Conservation (phyloP, 2,797 vertebrate species). For the Moxostoma hubbsi region DNA sequence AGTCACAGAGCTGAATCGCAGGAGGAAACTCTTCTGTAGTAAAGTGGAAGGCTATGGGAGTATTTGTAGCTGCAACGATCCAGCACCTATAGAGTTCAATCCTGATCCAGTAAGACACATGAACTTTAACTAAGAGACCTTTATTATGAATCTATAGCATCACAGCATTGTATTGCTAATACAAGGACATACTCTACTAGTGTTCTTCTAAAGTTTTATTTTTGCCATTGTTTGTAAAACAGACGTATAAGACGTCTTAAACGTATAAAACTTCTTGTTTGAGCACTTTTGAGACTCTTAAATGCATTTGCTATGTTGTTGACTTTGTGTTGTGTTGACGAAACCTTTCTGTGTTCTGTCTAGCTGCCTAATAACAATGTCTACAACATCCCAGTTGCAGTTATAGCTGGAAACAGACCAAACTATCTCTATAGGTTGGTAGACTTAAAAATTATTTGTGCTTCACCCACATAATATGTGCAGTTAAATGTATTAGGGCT, state of each 20-base stretch:
- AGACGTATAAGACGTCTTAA: too few relatives aligned
- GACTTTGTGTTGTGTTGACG: not conserved
- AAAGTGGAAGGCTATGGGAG: constrained; percentile 98
- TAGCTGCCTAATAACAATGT: constrained; percentile 90
- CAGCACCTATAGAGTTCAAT: constrained; percentile 95
- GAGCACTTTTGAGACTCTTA: too few relatives aligned
- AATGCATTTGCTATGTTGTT: not conserved
- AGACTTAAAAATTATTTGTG: not conserved
- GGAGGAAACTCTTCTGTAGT: constrained; percentile 92
- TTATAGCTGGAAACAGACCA: constrained; percentile 96
- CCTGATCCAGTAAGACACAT: constrained; percentile 86
- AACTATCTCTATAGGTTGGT: constrained; percentile 96
- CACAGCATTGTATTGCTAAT: too few relatives aligned
- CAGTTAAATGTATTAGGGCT: not conserved
- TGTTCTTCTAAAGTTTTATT: too few relatives aligned
- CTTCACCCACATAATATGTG: not conserved
- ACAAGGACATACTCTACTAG: too few relatives aligned
- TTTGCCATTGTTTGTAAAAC: too few relatives aligned
- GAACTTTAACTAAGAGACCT: not conserved
- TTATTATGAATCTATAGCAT: too few relatives aligned
- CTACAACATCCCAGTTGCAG: constrained; percentile 88
- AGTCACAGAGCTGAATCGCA: constrained; percentile 89
- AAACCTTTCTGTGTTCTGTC: constrained; percentile 38
- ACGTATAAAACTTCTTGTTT: too few relatives aligned
- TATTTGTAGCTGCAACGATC: constrained; percentile 98